Evolutionary conservation across 2,888 invertebrate genomes (phyloP).

Genomic region (Gnatocerus cornutus): DNA sequence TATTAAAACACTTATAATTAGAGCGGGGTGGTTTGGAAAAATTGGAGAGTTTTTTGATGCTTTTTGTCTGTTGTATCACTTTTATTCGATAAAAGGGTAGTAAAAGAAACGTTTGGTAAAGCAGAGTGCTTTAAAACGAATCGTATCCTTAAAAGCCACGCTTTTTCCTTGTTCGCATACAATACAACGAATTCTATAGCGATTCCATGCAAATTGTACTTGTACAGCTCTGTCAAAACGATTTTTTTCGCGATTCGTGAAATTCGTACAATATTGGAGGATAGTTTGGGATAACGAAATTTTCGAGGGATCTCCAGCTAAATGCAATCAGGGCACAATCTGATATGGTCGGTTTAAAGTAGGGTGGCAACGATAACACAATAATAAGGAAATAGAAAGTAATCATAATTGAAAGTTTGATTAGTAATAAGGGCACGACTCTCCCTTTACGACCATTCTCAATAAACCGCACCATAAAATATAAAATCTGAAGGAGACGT

Average conservation of each 20-base stretch:
- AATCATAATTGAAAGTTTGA: background rate
- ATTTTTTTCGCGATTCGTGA: background rate
- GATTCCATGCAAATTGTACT: constrained; percentile 66
- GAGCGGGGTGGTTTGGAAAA: constrained; percentile 33
- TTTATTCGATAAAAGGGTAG: constrained; percentile 66
- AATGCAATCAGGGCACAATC: constrained; percentile 15
- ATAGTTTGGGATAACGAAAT: constrained; percentile 34
- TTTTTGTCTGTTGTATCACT: constrained; percentile 57
- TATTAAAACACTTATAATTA: constrained; percentile 59
- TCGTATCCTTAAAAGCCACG: constrained; percentile 66
- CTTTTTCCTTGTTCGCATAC: constrained; percentile 66
- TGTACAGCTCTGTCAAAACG: constrained; percentile 55
- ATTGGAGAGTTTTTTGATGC: background rate
- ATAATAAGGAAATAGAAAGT: background rate
- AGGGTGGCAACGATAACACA: background rate
- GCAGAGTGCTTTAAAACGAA: constrained; percentile 66
- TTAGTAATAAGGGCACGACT: constrained; percentile 20
- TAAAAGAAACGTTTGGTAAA: constrained; percentile 64
- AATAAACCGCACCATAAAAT: constrained; percentile 32
- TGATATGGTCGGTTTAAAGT: background rate
- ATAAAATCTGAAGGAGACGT: constrained; percentile 30
- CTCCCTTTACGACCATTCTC: constrained; percentile 24
- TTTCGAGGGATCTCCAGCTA: constrained; percentile 24
- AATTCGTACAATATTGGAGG: constrained; percentile 31
- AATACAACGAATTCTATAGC: constrained; percentile 64